Percentiles rank a stretch among this genome's conserved stretches.
These are phyloP conservation scores for Chaenocephalus aceratus DNA, from an alignment of 2,113 vertebrate genomes.

Conservation along the genomic window DNA sequence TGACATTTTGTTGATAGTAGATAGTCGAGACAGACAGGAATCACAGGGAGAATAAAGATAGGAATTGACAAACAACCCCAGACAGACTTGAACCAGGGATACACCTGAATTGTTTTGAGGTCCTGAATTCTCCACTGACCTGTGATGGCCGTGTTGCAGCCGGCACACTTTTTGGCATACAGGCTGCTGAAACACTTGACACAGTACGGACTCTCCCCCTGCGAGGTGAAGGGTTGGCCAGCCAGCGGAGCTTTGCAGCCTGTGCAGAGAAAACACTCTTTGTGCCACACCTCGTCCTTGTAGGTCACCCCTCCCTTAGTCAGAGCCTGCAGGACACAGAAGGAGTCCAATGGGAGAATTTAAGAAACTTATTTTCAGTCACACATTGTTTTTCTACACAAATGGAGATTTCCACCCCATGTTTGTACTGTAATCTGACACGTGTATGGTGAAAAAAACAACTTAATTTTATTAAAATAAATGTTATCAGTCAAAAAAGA, in stretches of 20 bases:
- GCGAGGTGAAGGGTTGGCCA: conserved; percentile 95
- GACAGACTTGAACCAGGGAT: neutral
- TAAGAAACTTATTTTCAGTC: neutral
- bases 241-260: conserved; percentile 91
- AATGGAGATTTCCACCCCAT: no score
- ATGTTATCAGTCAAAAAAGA: neutral
- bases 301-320: conserved; percentile 96
- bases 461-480: no score
- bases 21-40: neutral
- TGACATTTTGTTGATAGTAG: neutral
- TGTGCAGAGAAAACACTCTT: conserved; percentile 93
- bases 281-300: conserved; percentile 94
- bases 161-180: conserved; percentile 94
- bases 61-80: neutral
- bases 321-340: conserved; percentile 85
- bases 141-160: conserved; percentile 95
- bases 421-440: neutral
- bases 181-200: conserved; percentile 95
- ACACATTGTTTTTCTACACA: neutral
- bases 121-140: conserved; percentile 79
- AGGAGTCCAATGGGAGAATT: neutral
- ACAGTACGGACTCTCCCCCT: conserved; percentile 93
- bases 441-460: neutral
- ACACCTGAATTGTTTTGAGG: neutral
- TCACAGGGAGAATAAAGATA: neutral